Evolutionary conservation across 2,888 invertebrate genomes (phyloP).

Genomic region (Caenorhabditis sinica): DNA sequence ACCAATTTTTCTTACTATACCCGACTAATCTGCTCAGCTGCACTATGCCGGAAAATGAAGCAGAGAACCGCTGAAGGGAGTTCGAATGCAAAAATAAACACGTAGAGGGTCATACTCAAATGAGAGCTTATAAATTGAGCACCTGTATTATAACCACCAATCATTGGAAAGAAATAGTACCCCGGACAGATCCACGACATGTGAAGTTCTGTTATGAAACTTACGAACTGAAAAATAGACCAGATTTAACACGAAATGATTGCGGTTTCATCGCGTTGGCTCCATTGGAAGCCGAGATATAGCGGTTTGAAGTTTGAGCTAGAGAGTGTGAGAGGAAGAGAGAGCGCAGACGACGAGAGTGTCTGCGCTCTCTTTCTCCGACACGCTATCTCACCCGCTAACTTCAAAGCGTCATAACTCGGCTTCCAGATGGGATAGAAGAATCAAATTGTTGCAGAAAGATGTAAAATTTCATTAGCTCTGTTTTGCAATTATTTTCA

Average conservation of each 20-base stretch:
- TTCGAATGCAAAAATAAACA: slow-evolving; percentile 25
- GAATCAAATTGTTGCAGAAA: no score
- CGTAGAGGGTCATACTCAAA: slow-evolving; percentile 21
- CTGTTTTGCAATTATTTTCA: no score
- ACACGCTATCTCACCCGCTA: no score
- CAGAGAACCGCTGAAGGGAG: slow-evolving; percentile 8
- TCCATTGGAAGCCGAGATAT: no score
- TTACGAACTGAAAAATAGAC: slow-evolving; percentile 9
- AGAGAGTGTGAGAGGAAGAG: no score
- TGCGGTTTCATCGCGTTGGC: not conserved
- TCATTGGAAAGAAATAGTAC: slow-evolving; percentile 34
- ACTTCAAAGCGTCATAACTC: no score
- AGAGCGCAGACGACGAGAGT: no score
- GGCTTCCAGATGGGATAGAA: no score
- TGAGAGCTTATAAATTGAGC: slow-evolving; percentile 8
- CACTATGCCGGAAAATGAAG: slow-evolving; percentile 21
- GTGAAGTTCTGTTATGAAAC: slow-evolving; percentile 22
- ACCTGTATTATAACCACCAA: slow-evolving; percentile 29
- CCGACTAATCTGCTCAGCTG: slow-evolving; percentile 14
- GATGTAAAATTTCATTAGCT: no score
- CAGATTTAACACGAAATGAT: no score
- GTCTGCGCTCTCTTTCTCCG: no score
- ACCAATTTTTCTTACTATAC: not conserved
- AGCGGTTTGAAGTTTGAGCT: not conserved
- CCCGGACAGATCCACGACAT: slow-evolving; percentile 26